These are phyloP conservation scores for Meriones psammophilus DNA, from an alignment of 2,797 vertebrate genomes.

Conservation along the genomic window DNA sequence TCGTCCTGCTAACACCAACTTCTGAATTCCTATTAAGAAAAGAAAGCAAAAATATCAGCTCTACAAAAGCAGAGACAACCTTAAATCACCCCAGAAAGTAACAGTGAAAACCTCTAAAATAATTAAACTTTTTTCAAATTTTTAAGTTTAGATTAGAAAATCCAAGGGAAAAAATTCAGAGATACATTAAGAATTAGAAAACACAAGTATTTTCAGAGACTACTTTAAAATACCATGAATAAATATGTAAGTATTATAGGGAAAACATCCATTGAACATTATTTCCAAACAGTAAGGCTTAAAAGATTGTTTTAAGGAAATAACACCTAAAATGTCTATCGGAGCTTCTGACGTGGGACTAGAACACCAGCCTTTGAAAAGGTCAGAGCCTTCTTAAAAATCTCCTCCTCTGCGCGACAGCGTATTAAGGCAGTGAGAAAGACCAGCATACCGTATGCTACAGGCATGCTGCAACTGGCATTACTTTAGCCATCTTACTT, in stretches of 20 bases:
- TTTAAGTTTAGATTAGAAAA: slow-evolving; percentile 34
- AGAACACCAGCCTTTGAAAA: not conserved
- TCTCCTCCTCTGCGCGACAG: not conserved
- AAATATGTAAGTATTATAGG: not conserved
- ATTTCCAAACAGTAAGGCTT: slow-evolving; percentile 32
- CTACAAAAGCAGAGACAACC: slow-evolving; percentile 52
- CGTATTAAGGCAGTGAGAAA: not conserved
- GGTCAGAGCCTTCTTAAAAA: not conserved
- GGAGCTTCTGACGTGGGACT: not conserved
- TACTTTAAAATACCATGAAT: slow-evolving; percentile 7
- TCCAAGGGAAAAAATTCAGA: slow-evolving; percentile 40
- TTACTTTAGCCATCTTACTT: not conserved
- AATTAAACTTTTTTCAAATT: slow-evolving; percentile 47
- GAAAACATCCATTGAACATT: slow-evolving; percentile 12
- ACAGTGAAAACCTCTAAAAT: slow-evolving; percentile 29
- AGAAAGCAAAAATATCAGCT: slow-evolving; percentile 51
- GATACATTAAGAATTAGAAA: not conserved
- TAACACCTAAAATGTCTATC: slow-evolving; percentile 41
- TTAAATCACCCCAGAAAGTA: not conserved
- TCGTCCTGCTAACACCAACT: slow-evolving; percentile 98
- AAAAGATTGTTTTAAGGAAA: slow-evolving; percentile 26
- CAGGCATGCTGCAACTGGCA: not conserved
- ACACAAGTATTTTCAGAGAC: slow-evolving; percentile 9
- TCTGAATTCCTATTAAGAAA: slow-evolving; percentile 98
- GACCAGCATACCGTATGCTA: not conserved